Conservation (phyloP, 2,797 vertebrate species). For the Novumbra hubbsi region DNA sequence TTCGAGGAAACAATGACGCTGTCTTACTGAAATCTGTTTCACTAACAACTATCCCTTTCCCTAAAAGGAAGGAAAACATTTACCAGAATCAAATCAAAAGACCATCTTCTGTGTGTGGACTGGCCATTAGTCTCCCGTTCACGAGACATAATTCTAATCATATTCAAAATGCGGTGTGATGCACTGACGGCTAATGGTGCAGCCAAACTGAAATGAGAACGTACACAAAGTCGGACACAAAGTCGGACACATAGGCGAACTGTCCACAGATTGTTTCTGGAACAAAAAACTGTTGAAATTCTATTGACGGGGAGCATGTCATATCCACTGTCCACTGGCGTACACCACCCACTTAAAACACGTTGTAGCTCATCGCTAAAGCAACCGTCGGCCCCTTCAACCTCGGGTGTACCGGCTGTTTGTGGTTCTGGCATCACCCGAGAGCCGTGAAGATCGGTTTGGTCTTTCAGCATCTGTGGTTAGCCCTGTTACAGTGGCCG, state of each 20-base stretch:
- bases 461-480: constrained; percentile 2
- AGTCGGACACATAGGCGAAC: too few relatives aligned
- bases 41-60: background rate
- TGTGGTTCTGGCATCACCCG: background rate
- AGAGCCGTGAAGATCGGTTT: background rate
- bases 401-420: background rate
- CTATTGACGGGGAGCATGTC: too few relatives aligned
- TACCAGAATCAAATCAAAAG: background rate
- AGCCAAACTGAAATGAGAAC: too few relatives aligned
- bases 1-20: background rate
- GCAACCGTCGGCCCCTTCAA: background rate
- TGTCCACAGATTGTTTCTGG: too few relatives aligned
- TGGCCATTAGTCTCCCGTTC: background rate
- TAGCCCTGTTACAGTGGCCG: background rate
- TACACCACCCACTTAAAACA: too few relatives aligned
- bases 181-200: background rate
- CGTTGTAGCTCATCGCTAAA: too few relatives aligned
- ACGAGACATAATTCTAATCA: background rate
- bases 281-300: too few relatives aligned
- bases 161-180: background rate
- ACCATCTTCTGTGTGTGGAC: background rate
- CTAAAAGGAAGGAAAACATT: background rate
- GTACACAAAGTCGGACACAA: too few relatives aligned
- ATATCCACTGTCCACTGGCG: too few relatives aligned
- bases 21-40: background rate